Evolutionary conservation across 2,797 vertebrate species (phyloP).

Genomic region (Lagodon rhomboides): DNA sequence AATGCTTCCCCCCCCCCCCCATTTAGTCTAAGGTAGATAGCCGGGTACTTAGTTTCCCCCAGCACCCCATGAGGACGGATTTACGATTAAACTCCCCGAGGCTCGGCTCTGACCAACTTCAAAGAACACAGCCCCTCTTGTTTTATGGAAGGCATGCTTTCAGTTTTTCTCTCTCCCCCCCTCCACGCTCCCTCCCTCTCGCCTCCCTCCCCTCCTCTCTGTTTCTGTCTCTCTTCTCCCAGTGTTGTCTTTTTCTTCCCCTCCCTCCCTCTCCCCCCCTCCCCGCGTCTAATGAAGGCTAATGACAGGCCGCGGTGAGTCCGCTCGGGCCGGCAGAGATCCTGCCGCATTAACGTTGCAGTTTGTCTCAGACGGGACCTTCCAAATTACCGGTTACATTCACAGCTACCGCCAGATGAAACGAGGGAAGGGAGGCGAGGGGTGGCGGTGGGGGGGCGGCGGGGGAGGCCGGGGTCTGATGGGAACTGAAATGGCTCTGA

Average conservation of each 20-base stretch:
- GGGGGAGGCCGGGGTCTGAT: constrained; percentile 25
- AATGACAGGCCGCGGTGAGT: constrained; percentile 81
- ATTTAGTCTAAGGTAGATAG: constrained; percentile 76
- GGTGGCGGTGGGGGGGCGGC: no score
- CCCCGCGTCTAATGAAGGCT: constrained; percentile 76
- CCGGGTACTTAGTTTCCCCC: constrained; percentile 69
- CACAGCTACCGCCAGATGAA: constrained; percentile 85
- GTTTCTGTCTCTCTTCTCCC: constrained; percentile 63
- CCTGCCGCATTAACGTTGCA: constrained; percentile 85
- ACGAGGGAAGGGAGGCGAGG: constrained; percentile 58
- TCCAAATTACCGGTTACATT: constrained; percentile 90
- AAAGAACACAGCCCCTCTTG: constrained; percentile 80
- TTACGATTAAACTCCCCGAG: constrained; percentile 81
- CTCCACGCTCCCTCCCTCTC: background rate
- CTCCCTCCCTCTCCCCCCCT: background rate
- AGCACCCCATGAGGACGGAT: constrained; percentile 73
- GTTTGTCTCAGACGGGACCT: constrained; percentile 87
- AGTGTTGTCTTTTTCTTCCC: constrained; percentile 66
- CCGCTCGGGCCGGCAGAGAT: constrained; percentile 75
- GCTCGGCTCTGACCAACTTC: constrained; percentile 79
- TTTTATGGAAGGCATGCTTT: constrained; percentile 83
- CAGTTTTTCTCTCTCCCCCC: constrained; percentile 37
- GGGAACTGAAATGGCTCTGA: constrained; percentile 62
- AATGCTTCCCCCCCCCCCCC: constrained; percentile 53
- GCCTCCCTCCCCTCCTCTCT: constrained; percentile 20